phyloP scores from a whole-genome alignment of 2,888 invertebrate species.

The Hedya salicella region DNA sequence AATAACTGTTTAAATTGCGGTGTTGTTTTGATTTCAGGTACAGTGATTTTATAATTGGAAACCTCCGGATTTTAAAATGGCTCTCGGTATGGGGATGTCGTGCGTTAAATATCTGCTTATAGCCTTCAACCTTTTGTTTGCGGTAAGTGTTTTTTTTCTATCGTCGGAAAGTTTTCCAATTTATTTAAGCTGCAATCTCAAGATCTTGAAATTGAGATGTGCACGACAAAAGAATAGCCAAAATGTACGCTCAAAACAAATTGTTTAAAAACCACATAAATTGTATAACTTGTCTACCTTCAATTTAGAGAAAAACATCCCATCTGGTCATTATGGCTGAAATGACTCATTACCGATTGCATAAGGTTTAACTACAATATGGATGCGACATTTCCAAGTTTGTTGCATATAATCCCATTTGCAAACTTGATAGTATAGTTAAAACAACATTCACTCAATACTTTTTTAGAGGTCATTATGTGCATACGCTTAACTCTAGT shows the following conservation, averaged over 20 bases:
- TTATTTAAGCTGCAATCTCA: slow-evolving; percentile 44
- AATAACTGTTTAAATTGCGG: slow-evolving; percentile 58
- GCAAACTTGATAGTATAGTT: slow-evolving; percentile 5
- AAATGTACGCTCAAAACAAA: neutral
- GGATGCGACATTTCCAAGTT: neutral
- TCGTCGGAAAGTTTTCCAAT: too few relatives aligned
- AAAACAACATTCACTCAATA: slow-evolving; percentile 21
- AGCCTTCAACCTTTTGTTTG: slow-evolving; percentile 94
- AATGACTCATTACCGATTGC: slow-evolving; percentile 41
- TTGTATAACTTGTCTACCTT: slow-evolving; percentile 17
- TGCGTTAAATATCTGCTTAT: slow-evolving; percentile 96
- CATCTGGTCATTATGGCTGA: slow-evolving; percentile 2
- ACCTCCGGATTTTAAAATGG: slow-evolving; percentile 84
- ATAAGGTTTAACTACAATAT: slow-evolving; percentile 18
- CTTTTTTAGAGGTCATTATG: slow-evolving; percentile 15
- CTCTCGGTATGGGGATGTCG: slow-evolving; percentile 92
- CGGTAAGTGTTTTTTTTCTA: slow-evolving; percentile 88
- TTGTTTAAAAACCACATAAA: neutral
- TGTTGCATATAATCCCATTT: slow-evolving; percentile 12
- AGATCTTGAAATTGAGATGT: too few relatives aligned
- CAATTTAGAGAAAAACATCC: slow-evolving; percentile 1
- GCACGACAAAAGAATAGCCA: neutral
- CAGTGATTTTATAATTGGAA: slow-evolving; percentile 57
- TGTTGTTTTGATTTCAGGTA: slow-evolving; percentile 74
- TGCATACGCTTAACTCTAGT: neutral